A percentile compares a stretch with the other conserved stretches of the same genome.
These are phyloP conservation scores for Porphyrio hochstetteri DNA, from an alignment of 2,113 vertebrate genomes.

Conservation along the genomic window DNA sequence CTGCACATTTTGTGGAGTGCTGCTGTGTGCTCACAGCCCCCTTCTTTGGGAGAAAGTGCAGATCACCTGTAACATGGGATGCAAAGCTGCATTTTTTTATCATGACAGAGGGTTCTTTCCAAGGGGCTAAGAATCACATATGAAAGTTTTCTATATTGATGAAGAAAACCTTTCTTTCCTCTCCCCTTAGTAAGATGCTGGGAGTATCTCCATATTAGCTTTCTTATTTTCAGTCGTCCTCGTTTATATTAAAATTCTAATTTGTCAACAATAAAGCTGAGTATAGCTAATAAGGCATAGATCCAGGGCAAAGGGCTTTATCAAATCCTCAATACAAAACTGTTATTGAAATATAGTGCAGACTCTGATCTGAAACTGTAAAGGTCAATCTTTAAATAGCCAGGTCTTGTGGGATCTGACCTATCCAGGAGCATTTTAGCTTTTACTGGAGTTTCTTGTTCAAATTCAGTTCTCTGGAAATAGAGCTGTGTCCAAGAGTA, in stretches of 20 bases:
- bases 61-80: background rate
- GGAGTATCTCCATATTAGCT: background rate
- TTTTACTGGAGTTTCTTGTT: slow-evolving; percentile 7
- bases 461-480: slow-evolving; percentile 5
- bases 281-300: background rate
- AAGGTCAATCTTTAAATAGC: slow-evolving; percentile 65
- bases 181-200: background rate
- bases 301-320: background rate
- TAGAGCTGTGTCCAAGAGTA: slow-evolving; percentile 22
- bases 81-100: background rate
- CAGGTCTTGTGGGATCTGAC: background rate
- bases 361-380: slow-evolving; percentile 12
- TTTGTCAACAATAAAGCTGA: background rate
- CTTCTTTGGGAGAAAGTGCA: background rate
- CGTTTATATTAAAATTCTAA: slow-evolving; percentile 2
- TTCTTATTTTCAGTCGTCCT: background rate
- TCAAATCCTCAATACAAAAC: background rate
- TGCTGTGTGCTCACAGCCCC: background rate
- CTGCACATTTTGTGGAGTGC: background rate
- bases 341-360: slow-evolving; percentile 11
- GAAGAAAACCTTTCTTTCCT: background rate
- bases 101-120: background rate
- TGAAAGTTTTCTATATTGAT: background rate
- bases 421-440: background rate
- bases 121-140: background rate